Base-by-base conservation (phyloP, 2,888 invertebrate species). In the Pasiphila rectangulata region DNA sequence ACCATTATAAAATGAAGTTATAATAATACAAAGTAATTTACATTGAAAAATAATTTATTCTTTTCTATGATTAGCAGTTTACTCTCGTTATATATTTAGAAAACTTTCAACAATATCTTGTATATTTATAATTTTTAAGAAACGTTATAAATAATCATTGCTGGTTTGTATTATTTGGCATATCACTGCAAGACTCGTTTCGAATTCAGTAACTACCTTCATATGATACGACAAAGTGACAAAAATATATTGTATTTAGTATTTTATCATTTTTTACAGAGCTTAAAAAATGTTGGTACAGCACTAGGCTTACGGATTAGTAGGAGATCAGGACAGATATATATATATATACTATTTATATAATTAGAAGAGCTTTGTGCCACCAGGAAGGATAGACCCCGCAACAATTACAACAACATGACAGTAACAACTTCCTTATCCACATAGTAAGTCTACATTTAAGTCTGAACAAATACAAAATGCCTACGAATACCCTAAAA, bases 1-100 rank as follows among this genome's bases (percentile, higher is more conserved):
- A n/a, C n/a, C n/a, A n/a, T n/a, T n/a, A n/a, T n/a, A n/a, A n/a
- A n/a, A n/a, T 6, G 4, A 6, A 3, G 4, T 32, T 47, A 34
- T 69, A 84, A 82, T 78, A 65, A 76, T 79, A 83, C 72, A 64
- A 74, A 62, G 61, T 43, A 46, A 46, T 56, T 32, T 86, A 80
- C 78, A 78, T 86, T 87, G 80, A 86, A 88, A 87, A 88, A 86
- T 86, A 87, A 83, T 86, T 88, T 86, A 85, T 85, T 87, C 42
- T 38, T 50, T 75, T 82, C 71, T 83, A 79, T 78, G 83, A 84
- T 87, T 84, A 80, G 73, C 82, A 72, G 77, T 74, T 79, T 85
- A 78, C 68, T 80, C 69, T 76, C 70, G 74, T 81, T 83, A 87
- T 80, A 86, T 86, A 86, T 86, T 86, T 86, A 85, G 85, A 86